Percentiles rank a stretch among this genome's conserved stretches.
These are phyloP conservation scores for Myotis davidii DNA, from an alignment of 2,113 vertebrate genomes.

Conservation along the genomic window DNA sequence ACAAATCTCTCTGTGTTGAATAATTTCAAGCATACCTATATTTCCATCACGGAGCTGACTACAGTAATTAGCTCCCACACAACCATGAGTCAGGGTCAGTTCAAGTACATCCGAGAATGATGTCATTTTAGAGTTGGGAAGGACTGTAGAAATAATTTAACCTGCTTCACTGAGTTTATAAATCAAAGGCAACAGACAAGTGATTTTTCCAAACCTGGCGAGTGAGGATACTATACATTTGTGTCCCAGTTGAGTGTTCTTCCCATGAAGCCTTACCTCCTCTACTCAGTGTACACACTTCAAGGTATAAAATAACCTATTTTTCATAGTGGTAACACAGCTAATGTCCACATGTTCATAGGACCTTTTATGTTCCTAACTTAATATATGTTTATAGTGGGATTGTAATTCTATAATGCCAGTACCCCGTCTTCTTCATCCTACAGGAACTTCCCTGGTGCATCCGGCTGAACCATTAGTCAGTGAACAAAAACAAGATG, in stretches of 20 bases:
- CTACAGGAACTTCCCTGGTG: not conserved
- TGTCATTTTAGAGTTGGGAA: slow-evolving; percentile 35
- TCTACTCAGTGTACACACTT: not conserved
- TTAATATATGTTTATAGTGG: not conserved
- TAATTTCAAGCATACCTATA: slow-evolving; percentile 21
- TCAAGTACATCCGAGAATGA: slow-evolving; percentile 17
- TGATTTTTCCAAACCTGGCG: slow-evolving; percentile 12
- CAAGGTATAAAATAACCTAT: not conserved
- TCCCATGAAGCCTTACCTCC: not conserved
- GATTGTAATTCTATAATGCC: not conserved
- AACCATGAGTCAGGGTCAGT: slow-evolving; percentile 8
- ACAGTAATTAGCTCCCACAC: slow-evolving; percentile 43
- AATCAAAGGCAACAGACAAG: not conserved
- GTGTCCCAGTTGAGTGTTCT: not conserved
- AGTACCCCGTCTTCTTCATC: not conserved
- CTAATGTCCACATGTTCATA: not conserved
- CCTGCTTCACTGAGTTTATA: not conserved
- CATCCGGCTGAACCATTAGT: not conserved
- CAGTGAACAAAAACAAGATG: not conserved
- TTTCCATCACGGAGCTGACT: slow-evolving; percentile 15
- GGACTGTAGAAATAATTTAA: not conserved
- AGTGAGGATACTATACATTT: not conserved
- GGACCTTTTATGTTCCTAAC: not conserved
- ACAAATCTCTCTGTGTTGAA: slow-evolving; percentile 46
- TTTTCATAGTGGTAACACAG: not conserved